phyloP scores from a whole-genome alignment of 2,888 invertebrate genomes.

The Hermaeophaga mercurialis region DNA sequence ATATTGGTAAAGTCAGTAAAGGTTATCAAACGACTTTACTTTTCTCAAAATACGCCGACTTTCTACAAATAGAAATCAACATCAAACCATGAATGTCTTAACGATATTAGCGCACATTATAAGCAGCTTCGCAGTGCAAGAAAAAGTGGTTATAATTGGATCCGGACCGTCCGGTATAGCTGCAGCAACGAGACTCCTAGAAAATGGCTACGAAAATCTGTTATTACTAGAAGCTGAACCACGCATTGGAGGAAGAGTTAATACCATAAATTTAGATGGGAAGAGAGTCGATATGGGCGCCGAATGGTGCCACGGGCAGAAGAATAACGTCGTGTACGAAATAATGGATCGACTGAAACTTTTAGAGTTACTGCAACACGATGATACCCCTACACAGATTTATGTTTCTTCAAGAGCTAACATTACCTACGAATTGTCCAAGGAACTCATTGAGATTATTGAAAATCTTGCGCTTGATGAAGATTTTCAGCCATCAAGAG shows the following conservation, averaged over 20 bases:
- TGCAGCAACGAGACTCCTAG: constrained; percentile 59
- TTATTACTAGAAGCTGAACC: constrained; percentile 56
- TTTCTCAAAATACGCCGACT: no score
- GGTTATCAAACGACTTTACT: no score
- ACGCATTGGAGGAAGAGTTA: constrained; percentile 52
- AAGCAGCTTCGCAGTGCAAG: constrained; percentile 26
- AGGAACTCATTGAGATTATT: not conserved
- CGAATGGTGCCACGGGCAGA: constrained; percentile 54
- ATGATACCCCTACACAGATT: constrained; percentile 5
- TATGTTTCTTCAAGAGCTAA: constrained; percentile 31
- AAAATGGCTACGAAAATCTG: constrained; percentile 58
- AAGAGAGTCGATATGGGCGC: constrained; percentile 49
- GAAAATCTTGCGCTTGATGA: not conserved
- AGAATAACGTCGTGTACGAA: constrained; percentile 50
- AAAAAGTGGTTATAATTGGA: constrained; percentile 28
- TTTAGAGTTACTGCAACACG: constrained; percentile 42
- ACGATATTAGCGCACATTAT: no score
- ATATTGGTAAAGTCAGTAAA: no score
- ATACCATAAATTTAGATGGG: constrained; percentile 42
- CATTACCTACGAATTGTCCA: constrained; percentile 23
- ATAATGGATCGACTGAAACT: constrained; percentile 48
- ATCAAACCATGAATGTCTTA: no score
- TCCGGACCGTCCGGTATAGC: constrained; percentile 51
- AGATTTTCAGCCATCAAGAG: not conserved
- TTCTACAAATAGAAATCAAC: no score